Base-by-base conservation (phyloP, 1,140 invertebrate genomes). In the Popillia japonica region DNA sequence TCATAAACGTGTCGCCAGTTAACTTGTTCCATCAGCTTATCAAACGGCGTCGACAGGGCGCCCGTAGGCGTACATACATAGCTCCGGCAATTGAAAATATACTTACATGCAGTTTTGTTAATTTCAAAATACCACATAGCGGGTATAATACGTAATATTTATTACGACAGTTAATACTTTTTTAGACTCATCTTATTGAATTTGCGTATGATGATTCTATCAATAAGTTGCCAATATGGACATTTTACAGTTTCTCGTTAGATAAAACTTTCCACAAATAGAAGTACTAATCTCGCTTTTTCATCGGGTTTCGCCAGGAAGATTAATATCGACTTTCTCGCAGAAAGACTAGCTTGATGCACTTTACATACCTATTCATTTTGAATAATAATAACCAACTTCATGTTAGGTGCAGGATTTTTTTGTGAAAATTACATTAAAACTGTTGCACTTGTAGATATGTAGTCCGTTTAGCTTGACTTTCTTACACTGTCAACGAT, bases 1-100 rank as follows among this genome's bases (percentile, higher is more conserved):
- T 68, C 61, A 68, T 68, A 68, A 68, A 68, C 61, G 17, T 68
- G 61, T 68, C 61, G 61, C 61, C 61, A 68, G 61, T 68, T 22
- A 68, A 68, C 22, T 68, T 68, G 61, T 68, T 34, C 61, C 22
- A 68, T 23, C 61, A 68, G 61, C 61, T 68, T 68, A 68, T 68
- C 61, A 68, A 34, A 14, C 61, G 61, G 22, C 61, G 61, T 27
- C 61, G 61, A 22, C 61, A 68, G 61, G 61, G 61, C 61, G 61
- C 61, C 61, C 27, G 61, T 23, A 68, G 61, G 27, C 61, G 20
- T 22, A 68, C 7, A 7, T 34, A 34, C 27, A 34, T n/a, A 55
- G 48, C 17, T 55, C n/a, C 48, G 17, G 11, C 48, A 55, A 55
- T 55, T 55, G 11, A 55, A 55, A 55, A 55, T 55, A 55, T n/a